Base-by-base conservation (phyloP, 2,113 vertebrate species). In the Poeciliopsis occidentalis region DNA sequence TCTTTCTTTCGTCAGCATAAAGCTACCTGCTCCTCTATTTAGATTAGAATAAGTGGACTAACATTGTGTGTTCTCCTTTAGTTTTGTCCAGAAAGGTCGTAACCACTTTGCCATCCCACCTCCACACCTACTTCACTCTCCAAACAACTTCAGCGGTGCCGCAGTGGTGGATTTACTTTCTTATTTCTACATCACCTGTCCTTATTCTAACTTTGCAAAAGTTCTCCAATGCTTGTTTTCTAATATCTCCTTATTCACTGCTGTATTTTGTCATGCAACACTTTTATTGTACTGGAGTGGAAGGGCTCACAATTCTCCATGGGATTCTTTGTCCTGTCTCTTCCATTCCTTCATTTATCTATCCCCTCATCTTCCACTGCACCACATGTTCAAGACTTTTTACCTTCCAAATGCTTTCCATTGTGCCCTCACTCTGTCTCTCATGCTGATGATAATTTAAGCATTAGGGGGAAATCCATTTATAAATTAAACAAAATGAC, bases 401-500 rank as follows among this genome's bases (percentile, higher is more conserved):
- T 79, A 74, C 73, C 81, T 79, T 70, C 32, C 78, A 64, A 74
- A 74, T 2, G 69, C 15, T 69, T 78, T 80, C 71, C 79, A 29
- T 27, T 73, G 67, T 65, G 61, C 29, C 65, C 71, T 57, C 31
- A 37, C 32, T 67, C 71, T 60, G 24, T 44, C 44, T 69, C 77
- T 78, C 74, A 63, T n/a, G 81, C 87, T 92, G 92, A 91, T 97
- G 96, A 97, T 98, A 98, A 98, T 98, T 98, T 97, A 97, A 97
- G 97, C 97, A 98, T 99, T 98, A 98, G 95, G 95, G 96, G 95
- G 96, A 99, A 98, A 98, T 98, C 97, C 97, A 99, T 98, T 99
- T 98, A 97, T 98, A 98, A 98, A 98, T 98, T 98, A 98, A 98
- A 99, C 97, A 98, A 97, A 98, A 97, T 97, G 97, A 98, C 97